Evolutionary conservation across 2,113 vertebrate genomes (phyloP).

Genomic region (Amblyornis subalaris): DNA sequence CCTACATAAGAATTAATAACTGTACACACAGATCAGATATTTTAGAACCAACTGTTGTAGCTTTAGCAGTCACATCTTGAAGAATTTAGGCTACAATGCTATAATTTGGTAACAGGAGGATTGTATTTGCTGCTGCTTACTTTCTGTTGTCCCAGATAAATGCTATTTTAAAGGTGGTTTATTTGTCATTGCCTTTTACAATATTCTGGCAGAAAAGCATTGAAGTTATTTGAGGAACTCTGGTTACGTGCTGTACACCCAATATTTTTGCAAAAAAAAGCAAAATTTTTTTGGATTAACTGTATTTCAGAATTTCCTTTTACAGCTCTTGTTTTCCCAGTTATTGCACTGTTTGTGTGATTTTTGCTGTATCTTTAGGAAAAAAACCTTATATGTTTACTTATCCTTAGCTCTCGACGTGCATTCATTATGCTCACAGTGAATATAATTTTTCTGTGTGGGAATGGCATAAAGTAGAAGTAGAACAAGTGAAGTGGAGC

Average conservation of each 20-base stretch:
- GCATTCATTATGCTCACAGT: slow-evolving; percentile 14
- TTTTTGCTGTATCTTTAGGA: not conserved
- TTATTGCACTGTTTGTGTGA: not conserved
- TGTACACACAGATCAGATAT: not conserved
- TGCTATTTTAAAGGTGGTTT: not conserved
- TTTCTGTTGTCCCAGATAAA: not conserved
- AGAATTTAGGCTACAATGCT: not conserved
- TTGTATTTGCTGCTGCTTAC: not conserved
- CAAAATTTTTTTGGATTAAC: not conserved
- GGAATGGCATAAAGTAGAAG: not conserved
- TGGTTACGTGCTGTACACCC: not conserved
- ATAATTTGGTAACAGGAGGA: not conserved
- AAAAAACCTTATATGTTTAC: not conserved
- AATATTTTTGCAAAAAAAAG: not conserved
- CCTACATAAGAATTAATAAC: not conserved
- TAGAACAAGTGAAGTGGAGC: not conserved
- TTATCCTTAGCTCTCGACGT: slow-evolving; percentile 3
- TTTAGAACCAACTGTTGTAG: not conserved
- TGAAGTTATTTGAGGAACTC: not conserved
- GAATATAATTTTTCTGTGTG: slow-evolving; percentile 7
- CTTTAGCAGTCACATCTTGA: not conserved
- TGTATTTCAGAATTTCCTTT: not conserved
- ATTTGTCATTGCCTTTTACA: not conserved
- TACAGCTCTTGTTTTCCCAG: not conserved
- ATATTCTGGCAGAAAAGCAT: not conserved